Conservation (phyloP, 2,797 vertebrate genomes). For the Danio tinwini region DNA sequence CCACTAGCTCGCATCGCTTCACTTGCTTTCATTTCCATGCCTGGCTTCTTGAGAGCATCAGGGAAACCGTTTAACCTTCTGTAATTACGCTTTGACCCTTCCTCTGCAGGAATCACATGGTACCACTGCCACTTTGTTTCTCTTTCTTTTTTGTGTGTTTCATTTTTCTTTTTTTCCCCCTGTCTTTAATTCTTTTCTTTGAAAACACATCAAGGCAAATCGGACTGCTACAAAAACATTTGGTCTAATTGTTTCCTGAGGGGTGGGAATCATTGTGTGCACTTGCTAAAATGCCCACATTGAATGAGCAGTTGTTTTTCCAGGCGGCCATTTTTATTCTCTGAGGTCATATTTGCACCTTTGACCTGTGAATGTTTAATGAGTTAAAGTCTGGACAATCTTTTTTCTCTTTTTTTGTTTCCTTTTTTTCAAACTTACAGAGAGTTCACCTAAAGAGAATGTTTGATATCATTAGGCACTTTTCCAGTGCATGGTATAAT, state of each 20-base stretch:
- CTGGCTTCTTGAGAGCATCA: conserved; percentile 61
- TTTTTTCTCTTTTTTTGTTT: not conserved
- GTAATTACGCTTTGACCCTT: conserved; percentile 76
- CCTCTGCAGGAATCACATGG: conserved; percentile 64
- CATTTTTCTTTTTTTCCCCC: conserved; percentile 58
- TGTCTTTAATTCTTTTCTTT: conserved; percentile 63
- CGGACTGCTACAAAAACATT: conserved; percentile 68
- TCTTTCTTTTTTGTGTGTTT: conserved; percentile 57
- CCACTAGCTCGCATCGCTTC: conserved; percentile 61
- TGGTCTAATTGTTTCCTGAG: conserved; percentile 69
- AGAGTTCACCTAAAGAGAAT: not conserved
- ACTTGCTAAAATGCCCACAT: conserved; percentile 51
- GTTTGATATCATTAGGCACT: not conserved
- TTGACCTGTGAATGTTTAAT: conserved; percentile 38
- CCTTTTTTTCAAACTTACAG: not conserved
- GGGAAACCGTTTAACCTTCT: conserved; percentile 75
- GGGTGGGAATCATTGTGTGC: conserved; percentile 47
- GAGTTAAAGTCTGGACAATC: conserved; percentile 12
- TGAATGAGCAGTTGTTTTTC: conserved; percentile 24
- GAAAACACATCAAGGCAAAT: conserved; percentile 71
- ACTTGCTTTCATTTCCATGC: conserved; percentile 68
- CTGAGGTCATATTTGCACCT: conserved; percentile 44
- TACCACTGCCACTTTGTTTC: conserved; percentile 59
- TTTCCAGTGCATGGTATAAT: too few species aligned
- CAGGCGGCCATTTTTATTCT: conserved; percentile 39